phyloP scores from a whole-genome alignment of 1,140 invertebrate species.

The Drosophila serrata region DNA sequence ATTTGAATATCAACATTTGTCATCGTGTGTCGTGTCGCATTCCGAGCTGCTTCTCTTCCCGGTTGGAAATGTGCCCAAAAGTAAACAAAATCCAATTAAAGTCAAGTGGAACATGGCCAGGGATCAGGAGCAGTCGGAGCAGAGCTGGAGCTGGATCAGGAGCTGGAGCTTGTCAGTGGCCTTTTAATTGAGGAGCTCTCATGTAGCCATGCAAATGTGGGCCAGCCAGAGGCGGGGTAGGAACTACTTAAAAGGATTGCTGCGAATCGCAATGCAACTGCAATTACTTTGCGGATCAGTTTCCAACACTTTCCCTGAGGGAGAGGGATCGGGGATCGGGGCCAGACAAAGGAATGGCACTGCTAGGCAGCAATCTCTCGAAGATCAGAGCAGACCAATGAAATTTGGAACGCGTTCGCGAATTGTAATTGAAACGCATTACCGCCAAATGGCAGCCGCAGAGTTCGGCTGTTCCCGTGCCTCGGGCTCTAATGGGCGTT shows the following conservation, averaged over 20 bases:
- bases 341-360: constrained; percentile 29
- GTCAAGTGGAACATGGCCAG: constrained; percentile 77
- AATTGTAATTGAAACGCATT: constrained; percentile 80
- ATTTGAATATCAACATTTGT: constrained; percentile 83
- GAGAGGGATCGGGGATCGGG: constrained; percentile 3
- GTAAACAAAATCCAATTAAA: constrained; percentile 80
- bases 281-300: constrained; percentile 71
- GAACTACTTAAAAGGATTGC: constrained; percentile 63
- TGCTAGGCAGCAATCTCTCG: constrained; percentile 29
- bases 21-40: constrained; percentile 80
- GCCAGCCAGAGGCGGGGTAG: constrained; percentile 39
- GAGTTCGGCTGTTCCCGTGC: constrained; percentile 32
- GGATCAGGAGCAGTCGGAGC: constrained; percentile 35
- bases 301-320: constrained; percentile 72
- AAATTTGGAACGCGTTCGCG: constrained; percentile 62
- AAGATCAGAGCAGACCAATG: constrained; percentile 63
- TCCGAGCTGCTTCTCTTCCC: constrained; percentile 55
- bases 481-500: constrained; percentile 69
- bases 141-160: not conserved
- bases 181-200: constrained; percentile 76
- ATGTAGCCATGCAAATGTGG: constrained; percentile 72
- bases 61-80: constrained; percentile 72
- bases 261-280: constrained; percentile 15
- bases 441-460: constrained; percentile 58
- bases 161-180: constrained; percentile 37